Base-by-base conservation (phyloP, 2,888 invertebrate species). In the Hypselothyrea guttata region DNA sequence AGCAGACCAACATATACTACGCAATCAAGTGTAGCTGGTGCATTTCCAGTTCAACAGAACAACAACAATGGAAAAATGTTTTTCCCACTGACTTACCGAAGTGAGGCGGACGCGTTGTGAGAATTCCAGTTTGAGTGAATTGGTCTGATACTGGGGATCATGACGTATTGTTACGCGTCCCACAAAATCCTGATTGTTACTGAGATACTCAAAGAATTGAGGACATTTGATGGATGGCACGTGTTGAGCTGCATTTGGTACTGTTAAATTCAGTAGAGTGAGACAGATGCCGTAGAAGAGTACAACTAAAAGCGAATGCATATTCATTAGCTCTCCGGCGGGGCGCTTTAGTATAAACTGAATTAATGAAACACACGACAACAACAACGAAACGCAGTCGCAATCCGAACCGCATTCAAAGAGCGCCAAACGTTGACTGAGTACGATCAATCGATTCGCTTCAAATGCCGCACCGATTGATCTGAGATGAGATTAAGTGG, bases 181-280 rank as follows among this genome's bases (percentile, higher is more conserved):
- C 22, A 84, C 51, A 51, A 53, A 72, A 11, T 72, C 45, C 11
- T 40, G 44, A 9, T 64, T 60, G 12, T 51, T 66, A 2, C 8
- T 38, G 8, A 74, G 33, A 31, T 87, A 87, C 51, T 82, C 49
- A 18, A 87, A 87, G 38, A 76, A 75, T 1, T 71, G 45, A 1
- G 88, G 84, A 49, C 88, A 85, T 1, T 72, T 59, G 0, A 86
- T 62, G 4, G 37, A 42, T 0, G 87, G 87, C 31, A 87, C 53
- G 16, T 42, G 63, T 30, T 62, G 76, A 3, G 52, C 63, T 1
- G 42, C 13, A 8, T 41, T 27, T 9, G 13, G 38, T 9, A 34
- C 11, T 7, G 38, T 12, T 1, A 11, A 1, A 8, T 1, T 3
- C 18, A 12, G 18, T 7, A 11, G 8, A 16, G n/a, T 9, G n/a